Conservation (phyloP, 2,113 vertebrate genomes). For the Cyanoramphus novaezelandiae region DNA sequence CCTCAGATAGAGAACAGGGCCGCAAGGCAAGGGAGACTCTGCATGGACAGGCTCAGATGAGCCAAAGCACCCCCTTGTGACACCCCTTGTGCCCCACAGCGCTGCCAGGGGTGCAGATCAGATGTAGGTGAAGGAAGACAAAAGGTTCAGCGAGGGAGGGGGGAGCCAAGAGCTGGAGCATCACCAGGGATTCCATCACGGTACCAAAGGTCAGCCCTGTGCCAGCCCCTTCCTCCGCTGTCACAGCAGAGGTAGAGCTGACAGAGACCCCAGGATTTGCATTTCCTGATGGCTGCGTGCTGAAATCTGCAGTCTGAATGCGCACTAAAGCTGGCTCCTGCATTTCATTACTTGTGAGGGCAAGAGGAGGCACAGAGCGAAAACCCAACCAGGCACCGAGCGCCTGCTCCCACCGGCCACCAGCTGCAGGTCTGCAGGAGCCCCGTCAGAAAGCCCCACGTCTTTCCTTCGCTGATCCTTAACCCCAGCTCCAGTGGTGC, state of each 20-base stretch:
- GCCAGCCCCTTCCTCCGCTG: not conserved
- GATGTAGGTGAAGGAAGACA: fast-evolving
- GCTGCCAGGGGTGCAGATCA: not conserved
- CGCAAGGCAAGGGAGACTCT: not conserved
- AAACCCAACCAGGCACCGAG: not conserved
- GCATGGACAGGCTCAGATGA: fast-evolving
- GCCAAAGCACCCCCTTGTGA: not conserved
- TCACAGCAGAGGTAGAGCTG: not conserved
- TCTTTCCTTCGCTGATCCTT: not conserved
- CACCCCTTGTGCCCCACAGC: not conserved
- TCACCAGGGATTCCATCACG: not conserved
- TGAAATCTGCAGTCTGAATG: constrained; percentile 58
- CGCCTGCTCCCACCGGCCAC: not conserved
- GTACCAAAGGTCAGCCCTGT: constrained; percentile 22
- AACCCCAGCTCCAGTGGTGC: fast-evolving
- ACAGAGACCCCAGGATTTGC: not conserved
- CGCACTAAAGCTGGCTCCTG: constrained; percentile 51
- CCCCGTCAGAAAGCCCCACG: fast-evolving
- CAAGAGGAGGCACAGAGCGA: not conserved
- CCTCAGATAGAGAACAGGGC: fast-evolving
- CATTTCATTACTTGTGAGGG: constrained; percentile 51
- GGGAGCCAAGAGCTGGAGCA: not conserved
- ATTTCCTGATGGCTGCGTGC: constrained; percentile 37
- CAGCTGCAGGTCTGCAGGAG: fast-evolving
- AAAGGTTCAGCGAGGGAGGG: not conserved